Base-by-base conservation (phyloP, 2,797 vertebrate genomes). In the Semaprochilodus insignis region DNA sequence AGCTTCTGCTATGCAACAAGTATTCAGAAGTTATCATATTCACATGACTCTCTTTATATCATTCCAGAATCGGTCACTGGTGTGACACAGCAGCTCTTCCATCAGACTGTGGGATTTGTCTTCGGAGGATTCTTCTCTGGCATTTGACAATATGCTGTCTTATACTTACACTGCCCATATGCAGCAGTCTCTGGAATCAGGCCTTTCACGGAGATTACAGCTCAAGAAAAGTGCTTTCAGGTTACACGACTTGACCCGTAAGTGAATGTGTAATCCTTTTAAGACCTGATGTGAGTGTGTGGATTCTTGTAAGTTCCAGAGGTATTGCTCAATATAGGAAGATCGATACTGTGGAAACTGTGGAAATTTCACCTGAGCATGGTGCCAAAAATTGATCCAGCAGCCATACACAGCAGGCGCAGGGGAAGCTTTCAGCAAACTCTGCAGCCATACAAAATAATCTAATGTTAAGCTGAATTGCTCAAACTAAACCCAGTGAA, bases 1-100 rank as follows among this genome's bases (percentile, higher is more conserved):
- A 69, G 74, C 44, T 65, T 83, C 57, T 79, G 71, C 54, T 81
- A 60, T 31, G n/a, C 60, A 86, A 84, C 80, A 81, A 76, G 23
- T 83, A 82, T 76, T 82, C 54, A 81, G 44, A 63, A 89, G 80
- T 85, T 89, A 90, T 91, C 74, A 81, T 59, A 27, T 82, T 88
- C 81, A 77, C 87, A 88, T 86, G 88, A 87, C 81, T 90, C 80
- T 31, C 36, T 31, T 10, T 85, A 59, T 85, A 75, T 89, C 73
- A 72, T 76, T 74, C 80, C 76, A 81, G 78, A 85, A 86, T 87
- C 87, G 83, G 88, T 89, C 60, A 54, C 36, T 34, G 23, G 17
- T 27, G 36, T 79, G 72, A 78, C 77, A 73, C 59, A 55, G 55
- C 83, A 70, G 73, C 70, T 55, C 54, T 83, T 67, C 83, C 88